phyloP scores from a whole-genome alignment of 2,797 vertebrate genomes.

The Pempheris klunzingeri region DNA sequence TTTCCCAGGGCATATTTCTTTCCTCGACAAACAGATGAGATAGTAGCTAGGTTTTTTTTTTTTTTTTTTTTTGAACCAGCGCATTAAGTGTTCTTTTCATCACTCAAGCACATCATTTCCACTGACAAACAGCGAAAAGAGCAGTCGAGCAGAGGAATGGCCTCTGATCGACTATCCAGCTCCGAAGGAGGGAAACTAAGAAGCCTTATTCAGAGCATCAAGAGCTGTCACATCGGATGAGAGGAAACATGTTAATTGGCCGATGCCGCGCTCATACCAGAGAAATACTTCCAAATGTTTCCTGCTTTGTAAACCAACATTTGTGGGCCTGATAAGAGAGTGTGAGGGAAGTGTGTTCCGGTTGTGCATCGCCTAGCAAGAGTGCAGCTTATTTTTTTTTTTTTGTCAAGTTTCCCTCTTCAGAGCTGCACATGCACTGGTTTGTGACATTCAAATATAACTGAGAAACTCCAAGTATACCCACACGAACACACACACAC shows the following conservation, averaged over 20 bases:
- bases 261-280: not conserved
- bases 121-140: constrained; percentile 38
- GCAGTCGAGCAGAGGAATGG: not conserved
- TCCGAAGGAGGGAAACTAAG: not conserved
- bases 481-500: constrained; percentile 3
- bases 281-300: constrained; percentile 24
- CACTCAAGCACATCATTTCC: constrained; percentile 34
- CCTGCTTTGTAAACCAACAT: constrained; percentile 7
- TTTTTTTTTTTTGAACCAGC: not conserved
- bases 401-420: not conserved
- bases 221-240: constrained; percentile 44
- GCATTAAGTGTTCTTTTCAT: constrained; percentile 46
- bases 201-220: constrained; percentile 6
- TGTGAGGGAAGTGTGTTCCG: constrained; percentile 8
- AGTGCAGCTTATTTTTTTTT: constrained; percentile 13
- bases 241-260: constrained; percentile 49
- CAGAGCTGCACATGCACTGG: constrained; percentile 5
- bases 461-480: constrained; percentile 17
- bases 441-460: constrained; percentile 40
- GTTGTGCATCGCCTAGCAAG: constrained; percentile 1
- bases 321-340: constrained; percentile 15
- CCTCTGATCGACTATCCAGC: not conserved
- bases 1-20: not conserved
- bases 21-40: constrained; percentile 22
- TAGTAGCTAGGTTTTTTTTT: not conserved